Evolutionary conservation across 1,140 invertebrate genomes (phyloP), one percentile per base, ranked within the genome.

Genomic region (Chrysomallon squamiferum): DNA sequence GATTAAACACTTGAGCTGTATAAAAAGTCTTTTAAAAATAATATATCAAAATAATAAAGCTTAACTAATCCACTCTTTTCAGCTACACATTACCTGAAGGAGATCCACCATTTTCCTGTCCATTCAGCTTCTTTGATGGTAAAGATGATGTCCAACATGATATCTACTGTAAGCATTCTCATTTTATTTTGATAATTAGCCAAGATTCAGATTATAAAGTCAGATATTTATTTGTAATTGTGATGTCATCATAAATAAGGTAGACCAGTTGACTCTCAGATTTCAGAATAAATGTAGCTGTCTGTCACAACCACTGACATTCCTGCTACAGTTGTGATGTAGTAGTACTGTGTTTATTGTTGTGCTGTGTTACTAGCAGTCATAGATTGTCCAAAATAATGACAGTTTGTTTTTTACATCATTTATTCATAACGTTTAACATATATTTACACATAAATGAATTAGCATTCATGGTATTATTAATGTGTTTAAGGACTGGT

Each of bases 41-140:
- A n/a, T n/a, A n/a, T n/a, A n/a, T n/a, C n/a, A n/a, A n/a, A n/a
- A n/a, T n/a, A n/a, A n/a, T n/a, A n/a, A n/a, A n/a, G n/a, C n/a
- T n/a, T n/a, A n/a, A n/a, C n/a, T n/a, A n/a, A n/a, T n/a, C n/a
- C n/a, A n/a, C 47, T 20, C 30, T 32, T 35, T 50, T 15, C 29
- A 68, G 66, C 3, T 64, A 50, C 49, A 52, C 50, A 6, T 32
- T 27, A 7, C 30, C 58, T 15, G 58, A 61, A 30, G 58, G n/a
- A 13, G 22, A 0, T 9, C 50, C 64, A 20, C 61, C 63, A 32
- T 30, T 76, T 2, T 60, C 68, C 29, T 78, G 76, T 60, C 69
- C 74, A n/a, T 32, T 78, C 0, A 64, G 68, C 25, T 66, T 76
- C 41, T 72, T 74, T 66, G 74, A 76, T 61, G 76, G 76, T 11